Evolutionary conservation across 2,113 vertebrate genomes (phyloP).

Genomic region (Notothenia coriiceps): DNA sequence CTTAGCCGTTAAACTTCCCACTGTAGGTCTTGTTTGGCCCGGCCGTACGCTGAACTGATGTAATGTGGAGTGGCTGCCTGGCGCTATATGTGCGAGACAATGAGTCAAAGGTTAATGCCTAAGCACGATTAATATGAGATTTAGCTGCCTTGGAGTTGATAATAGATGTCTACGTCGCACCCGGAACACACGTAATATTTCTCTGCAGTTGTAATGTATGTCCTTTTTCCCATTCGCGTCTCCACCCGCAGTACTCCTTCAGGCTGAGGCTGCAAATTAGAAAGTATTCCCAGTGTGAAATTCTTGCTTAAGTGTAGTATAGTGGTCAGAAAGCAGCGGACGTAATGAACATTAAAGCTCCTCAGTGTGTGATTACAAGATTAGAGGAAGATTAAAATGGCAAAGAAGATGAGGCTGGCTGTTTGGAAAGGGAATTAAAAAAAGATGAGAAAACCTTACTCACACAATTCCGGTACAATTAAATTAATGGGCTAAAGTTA

Average conservation of each 20-base stretch:
- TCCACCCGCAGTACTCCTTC: not conserved
- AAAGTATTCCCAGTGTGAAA: not conserved
- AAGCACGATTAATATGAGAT: too few species aligned
- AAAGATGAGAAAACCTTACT: not conserved
- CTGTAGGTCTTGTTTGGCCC: too few species aligned
- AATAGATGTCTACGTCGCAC: too few species aligned
- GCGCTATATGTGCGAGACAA: too few species aligned
- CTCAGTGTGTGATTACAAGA: conserved; percentile 10
- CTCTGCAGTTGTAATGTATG: too few species aligned
- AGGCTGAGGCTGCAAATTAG: conserved; percentile 30
- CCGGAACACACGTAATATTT: too few species aligned
- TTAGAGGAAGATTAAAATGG: conserved; percentile 14
- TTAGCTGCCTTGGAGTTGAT: too few species aligned
- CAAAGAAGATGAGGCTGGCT: not conserved
- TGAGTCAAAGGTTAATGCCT: too few species aligned
- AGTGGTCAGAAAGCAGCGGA: conserved; percentile 18
- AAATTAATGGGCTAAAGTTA: not conserved
- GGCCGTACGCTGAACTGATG: too few species aligned
- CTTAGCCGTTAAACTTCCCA: too few species aligned
- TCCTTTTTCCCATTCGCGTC: too few species aligned
- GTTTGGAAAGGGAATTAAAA: not conserved
- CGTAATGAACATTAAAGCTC: conserved; percentile 6
- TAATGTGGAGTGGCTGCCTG: too few species aligned
- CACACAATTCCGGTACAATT: not conserved
- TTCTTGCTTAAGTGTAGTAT: conserved; percentile 4